Evolutionary conservation across 2,113 vertebrate species (phyloP).

Genomic region (Lophotis ruficrista): DNA sequence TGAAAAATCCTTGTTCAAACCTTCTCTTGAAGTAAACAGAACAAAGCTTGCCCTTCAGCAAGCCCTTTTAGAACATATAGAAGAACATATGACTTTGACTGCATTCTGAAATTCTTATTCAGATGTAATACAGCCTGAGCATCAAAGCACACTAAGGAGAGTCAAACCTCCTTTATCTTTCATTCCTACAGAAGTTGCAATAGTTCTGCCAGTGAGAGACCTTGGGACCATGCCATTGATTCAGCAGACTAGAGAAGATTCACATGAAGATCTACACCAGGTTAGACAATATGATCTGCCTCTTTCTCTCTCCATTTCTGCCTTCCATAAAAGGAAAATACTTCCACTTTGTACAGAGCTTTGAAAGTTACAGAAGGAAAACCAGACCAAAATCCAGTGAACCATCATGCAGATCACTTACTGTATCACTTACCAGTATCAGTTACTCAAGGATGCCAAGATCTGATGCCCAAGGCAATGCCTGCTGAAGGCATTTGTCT

Average conservation of each 20-base stretch:
- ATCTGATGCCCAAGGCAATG: background rate
- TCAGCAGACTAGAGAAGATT: background rate
- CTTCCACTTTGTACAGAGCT: background rate
- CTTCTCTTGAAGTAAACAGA: background rate
- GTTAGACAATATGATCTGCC: background rate
- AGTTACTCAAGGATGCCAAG: background rate
- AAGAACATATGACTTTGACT: background rate
- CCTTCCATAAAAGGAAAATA: background rate
- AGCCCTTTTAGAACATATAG: background rate
- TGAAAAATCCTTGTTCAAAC: background rate
- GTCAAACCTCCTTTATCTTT: background rate
- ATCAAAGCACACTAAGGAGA: background rate
- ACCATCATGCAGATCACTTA: background rate
- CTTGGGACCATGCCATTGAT: background rate
- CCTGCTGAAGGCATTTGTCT: background rate
- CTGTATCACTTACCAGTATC: background rate
- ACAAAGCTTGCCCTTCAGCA: background rate
- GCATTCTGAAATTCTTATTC: background rate
- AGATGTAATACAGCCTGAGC: background rate
- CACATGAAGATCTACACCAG: background rate
- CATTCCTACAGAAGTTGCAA: background rate
- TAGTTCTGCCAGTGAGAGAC: background rate
- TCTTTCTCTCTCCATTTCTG: background rate
- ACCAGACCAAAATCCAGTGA: background rate
- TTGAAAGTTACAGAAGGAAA: background rate